phyloP scores from a whole-genome alignment of 2,888 invertebrate genomes.

The Melanargia galathea region DNA sequence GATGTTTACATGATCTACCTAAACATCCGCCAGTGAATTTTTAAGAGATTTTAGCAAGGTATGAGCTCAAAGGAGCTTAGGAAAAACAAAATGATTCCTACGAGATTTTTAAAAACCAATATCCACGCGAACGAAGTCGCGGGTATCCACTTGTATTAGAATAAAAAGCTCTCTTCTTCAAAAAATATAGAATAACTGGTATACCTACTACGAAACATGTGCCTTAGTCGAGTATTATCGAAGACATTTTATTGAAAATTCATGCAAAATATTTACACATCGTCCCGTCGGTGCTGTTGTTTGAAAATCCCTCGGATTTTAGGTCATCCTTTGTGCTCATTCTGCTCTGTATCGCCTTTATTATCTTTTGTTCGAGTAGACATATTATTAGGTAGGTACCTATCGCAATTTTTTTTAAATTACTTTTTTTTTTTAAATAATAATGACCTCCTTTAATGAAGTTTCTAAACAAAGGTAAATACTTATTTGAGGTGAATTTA shows the following conservation, averaged over 20 bases:
- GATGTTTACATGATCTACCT: too few species aligned
- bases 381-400: constrained; percentile 1
- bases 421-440: background rate
- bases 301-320: background rate
- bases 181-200: too few species aligned
- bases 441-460: background rate
- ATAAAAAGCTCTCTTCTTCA: too few species aligned
- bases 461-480: background rate
- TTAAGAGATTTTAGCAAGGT: too few species aligned
- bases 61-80: too few species aligned
- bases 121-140: too few species aligned
- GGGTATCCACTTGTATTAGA: too few species aligned
- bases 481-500: too few species aligned
- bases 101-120: too few species aligned
- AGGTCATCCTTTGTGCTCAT: constrained; percentile 12
- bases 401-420: background rate
- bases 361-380: constrained; percentile 8
- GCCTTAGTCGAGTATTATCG: background rate
- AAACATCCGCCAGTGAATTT: too few species aligned
- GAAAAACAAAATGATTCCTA: too few species aligned
- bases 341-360: background rate
- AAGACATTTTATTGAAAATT: background rate
- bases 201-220: background rate
- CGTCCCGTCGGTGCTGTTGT: background rate
- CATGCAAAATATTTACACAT: background rate